Evolutionary conservation across 2,113 vertebrate species (phyloP), one percentile per base, ranked within the genome.

Genomic region (Tupaia tana): DNA sequence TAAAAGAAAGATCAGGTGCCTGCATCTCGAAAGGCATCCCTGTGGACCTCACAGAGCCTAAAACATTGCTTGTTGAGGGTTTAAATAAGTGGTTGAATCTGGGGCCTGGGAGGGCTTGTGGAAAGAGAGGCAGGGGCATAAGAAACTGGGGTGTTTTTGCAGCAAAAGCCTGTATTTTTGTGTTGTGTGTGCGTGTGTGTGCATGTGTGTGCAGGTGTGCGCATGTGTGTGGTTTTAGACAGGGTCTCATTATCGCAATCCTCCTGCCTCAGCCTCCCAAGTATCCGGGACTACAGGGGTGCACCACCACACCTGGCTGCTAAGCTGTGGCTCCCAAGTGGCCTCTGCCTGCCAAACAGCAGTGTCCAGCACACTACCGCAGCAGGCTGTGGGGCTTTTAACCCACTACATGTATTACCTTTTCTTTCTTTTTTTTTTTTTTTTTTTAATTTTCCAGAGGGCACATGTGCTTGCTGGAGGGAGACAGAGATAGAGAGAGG

Each of bases 61-160:
- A 82, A 88, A 18, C 9, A 3, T 12, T 81, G 1, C 63, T 25
- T 12, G 18, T 19, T 12, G 13, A 31, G 89, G 71, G 18, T n/a
- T 2, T 22, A 31, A 82, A 91, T 12, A 31, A 52, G 7, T 16
- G 56, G 6, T 16, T n/a, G n/a, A 59, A 56, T 54, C 7, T 8
- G 29, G 56, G 24, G 1, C 20, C 43, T 27, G 6, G 3, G 7
- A 8, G 22, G 15, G 15, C 4, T 24, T 19, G 14, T 29, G 29
- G 34, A 29, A 69, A 27, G n/a, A 20, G 64, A 54, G 14, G 1
- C 58, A 81, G 81, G 78, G 43, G 69, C 22, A 3, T 0, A 6
- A 69, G 6, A 13, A 94, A 86, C 6, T 19, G 25, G 43, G 43
- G 43, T 43, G 86, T 94, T 77, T 86, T 92, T 93, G 80, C 71